Conservation (phyloP, 2,888 invertebrate species). For the Drosophila paranaensis region DNA sequence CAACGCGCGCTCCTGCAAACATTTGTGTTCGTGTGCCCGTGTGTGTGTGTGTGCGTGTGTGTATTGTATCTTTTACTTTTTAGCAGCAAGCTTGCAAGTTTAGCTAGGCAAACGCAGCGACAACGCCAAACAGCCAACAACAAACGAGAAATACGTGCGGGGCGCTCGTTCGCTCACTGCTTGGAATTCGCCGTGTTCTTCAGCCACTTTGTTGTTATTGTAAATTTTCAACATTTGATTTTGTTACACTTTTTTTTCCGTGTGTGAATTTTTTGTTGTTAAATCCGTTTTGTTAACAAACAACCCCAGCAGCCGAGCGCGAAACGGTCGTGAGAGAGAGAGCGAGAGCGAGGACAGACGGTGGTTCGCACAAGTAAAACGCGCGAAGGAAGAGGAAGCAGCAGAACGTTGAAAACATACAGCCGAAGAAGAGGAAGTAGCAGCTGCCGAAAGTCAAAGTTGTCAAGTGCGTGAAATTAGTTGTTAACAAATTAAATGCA, state of each 20-base stretch:
- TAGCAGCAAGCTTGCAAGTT: conserved; percentile 70
- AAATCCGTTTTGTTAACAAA: conserved; percentile 34
- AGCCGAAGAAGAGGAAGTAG: conserved; percentile 23
- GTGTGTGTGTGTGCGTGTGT: conserved; percentile 38
- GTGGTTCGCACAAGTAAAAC: conserved; percentile 62
- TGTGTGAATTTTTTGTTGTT: not conserved
- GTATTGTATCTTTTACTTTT: conserved; percentile 77
- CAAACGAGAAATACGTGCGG: conserved; percentile 61
- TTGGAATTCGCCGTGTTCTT: conserved; percentile 32
- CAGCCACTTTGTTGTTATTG: conserved; percentile 10
- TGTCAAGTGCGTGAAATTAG: conserved; percentile 58
- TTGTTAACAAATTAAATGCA: conserved; percentile 56
- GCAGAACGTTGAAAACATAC: conserved; percentile 39
- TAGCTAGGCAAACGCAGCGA: conserved; percentile 61
- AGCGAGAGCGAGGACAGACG: conserved; percentile 11
- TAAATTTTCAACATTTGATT: not conserved
- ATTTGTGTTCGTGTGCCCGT: conserved; percentile 36
- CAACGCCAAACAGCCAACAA: conserved; percentile 71
- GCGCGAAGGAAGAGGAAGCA: conserved; percentile 64
- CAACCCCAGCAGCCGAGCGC: conserved; percentile 49
- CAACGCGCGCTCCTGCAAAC: conserved; percentile 67
- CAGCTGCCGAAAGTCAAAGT: conserved; percentile 36
- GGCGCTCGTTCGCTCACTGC: conserved; percentile 53
- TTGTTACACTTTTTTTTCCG: not conserved
- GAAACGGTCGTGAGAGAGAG: conserved; percentile 24